A percentile compares a stretch with the other conserved stretches of the same genome.
Evolutionary conservation across 2,113 vertebrate species (phyloP).

Genomic region (Eurystomus gularis): DNA sequence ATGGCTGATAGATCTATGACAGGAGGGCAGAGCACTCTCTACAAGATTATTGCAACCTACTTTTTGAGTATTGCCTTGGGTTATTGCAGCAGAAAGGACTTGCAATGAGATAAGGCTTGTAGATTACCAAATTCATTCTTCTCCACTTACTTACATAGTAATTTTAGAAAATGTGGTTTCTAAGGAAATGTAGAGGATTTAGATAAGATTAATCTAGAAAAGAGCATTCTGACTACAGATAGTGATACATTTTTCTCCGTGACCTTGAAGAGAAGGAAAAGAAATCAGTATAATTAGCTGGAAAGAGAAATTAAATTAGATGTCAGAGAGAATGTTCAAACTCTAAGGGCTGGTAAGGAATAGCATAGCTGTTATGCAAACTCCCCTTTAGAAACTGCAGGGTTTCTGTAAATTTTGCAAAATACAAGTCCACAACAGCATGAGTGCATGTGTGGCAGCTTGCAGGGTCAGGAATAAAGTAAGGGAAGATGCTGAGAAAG

Average conservation of each 20-base stretch:
- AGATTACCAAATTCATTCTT: not conserved
- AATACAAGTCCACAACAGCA: rapidly evolving
- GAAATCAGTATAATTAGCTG: not conserved
- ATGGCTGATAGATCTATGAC: not conserved
- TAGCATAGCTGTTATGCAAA: not conserved
- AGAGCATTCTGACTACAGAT: not conserved
- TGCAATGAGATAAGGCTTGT: not conserved
- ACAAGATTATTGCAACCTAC: not conserved
- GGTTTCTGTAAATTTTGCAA: not conserved
- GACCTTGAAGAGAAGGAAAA: not conserved
- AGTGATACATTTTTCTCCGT: not conserved
- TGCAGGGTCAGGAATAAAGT: not conserved
- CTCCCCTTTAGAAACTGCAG: not conserved
- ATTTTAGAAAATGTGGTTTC: not conserved
- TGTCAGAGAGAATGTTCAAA: not conserved
- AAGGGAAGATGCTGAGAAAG: not conserved
- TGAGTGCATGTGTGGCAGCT: not conserved
- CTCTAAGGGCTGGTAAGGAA: not conserved
- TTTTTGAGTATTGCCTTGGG: not conserved
- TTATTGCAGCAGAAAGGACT: not conserved
- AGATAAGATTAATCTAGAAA: not conserved
- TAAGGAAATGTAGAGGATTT: not conserved
- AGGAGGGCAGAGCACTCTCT: not conserved
- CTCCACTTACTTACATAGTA: not conserved
- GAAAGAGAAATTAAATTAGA: not conserved